These are phyloP conservation scores for Drosophila sordidula DNA, from an alignment of 2,888 invertebrate species.

Conservation along the genomic window DNA sequence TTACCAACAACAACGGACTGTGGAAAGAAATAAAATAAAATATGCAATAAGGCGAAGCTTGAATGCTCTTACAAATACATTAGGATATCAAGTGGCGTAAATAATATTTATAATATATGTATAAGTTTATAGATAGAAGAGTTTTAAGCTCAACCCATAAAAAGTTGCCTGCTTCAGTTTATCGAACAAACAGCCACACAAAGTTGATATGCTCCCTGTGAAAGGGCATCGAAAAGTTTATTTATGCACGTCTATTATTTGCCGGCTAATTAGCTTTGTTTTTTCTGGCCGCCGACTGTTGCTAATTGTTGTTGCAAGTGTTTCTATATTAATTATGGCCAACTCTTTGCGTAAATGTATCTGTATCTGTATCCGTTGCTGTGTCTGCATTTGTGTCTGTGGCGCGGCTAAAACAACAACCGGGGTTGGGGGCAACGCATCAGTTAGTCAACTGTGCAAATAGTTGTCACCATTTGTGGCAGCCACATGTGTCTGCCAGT, in stretches of 20 bases:
- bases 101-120: no score
- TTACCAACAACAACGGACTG: constrained; percentile 7
- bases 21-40: background rate
- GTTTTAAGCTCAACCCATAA: background rate
- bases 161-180: background rate
- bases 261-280: constrained; percentile 68
- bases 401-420: constrained; percentile 46
- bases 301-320: constrained; percentile 81
- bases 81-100: no score
- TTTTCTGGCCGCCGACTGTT: constrained; percentile 45
- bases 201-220: background rate
- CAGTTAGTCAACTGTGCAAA: constrained; percentile 71
- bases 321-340: constrained; percentile 72
- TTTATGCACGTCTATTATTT: constrained; percentile 43
- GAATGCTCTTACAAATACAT: constrained; percentile 6
- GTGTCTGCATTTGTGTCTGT: constrained; percentile 13
- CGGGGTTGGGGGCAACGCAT: constrained; percentile 37
- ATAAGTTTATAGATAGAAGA: no score
- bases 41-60: background rate
- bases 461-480: constrained; percentile 77
- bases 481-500: constrained; percentile 43
- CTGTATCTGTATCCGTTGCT: constrained; percentile 13
- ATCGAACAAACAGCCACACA: background rate
- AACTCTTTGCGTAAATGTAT: constrained; percentile 28
- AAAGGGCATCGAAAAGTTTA: constrained; percentile 20